These are phyloP conservation scores for Bombus affinis DNA, from an alignment of 1,140 invertebrate genomes.

Conservation along the genomic window DNA sequence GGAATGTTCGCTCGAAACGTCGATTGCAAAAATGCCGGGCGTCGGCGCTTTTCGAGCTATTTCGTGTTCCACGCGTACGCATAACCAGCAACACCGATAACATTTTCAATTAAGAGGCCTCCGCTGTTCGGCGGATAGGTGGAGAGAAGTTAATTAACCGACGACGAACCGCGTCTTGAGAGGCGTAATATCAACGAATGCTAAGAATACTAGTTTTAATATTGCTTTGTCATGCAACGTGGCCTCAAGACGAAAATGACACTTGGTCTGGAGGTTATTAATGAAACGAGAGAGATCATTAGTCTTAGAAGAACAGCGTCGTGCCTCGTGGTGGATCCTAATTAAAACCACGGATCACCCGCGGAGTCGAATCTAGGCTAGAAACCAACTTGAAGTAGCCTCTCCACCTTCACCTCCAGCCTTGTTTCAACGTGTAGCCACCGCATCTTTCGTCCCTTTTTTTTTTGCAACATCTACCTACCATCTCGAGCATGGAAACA, in stretches of 20 bases:
- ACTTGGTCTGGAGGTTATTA: conserved; percentile 54
- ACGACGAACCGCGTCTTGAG: background rate
- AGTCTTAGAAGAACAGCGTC: conserved; percentile 54
- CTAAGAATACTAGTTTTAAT: conserved; percentile 43
- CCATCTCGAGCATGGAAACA: conserved; percentile 66
- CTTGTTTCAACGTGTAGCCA: conserved; percentile 39
- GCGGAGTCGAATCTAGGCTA: conserved; percentile 75
- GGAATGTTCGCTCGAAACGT: conserved; percentile 25
- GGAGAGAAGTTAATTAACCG: conserved; percentile 32
- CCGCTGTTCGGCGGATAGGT: background rate
- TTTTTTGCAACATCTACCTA: conserved; percentile 35
- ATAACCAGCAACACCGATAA: background rate
- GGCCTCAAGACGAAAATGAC: conserved; percentile 46
- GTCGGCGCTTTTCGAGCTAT: conserved; percentile 14
- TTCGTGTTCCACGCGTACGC: conserved; percentile 10
- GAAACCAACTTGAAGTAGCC: conserved; percentile 63
- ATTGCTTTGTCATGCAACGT: conserved; percentile 42
- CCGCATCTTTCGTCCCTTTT: conserved; percentile 6
- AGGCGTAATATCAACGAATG: background rate
- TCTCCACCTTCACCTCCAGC: conserved; percentile 63
- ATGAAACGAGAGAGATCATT: conserved; percentile 65
- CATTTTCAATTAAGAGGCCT: background rate
- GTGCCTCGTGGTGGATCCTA: conserved; percentile 61
- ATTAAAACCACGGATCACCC: conserved; percentile 74
- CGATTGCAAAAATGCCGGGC: conserved; percentile 11